Evolutionary conservation across 2,113 vertebrate genomes (phyloP).

Genomic region (Ornithorhynchus anatinus): DNA sequence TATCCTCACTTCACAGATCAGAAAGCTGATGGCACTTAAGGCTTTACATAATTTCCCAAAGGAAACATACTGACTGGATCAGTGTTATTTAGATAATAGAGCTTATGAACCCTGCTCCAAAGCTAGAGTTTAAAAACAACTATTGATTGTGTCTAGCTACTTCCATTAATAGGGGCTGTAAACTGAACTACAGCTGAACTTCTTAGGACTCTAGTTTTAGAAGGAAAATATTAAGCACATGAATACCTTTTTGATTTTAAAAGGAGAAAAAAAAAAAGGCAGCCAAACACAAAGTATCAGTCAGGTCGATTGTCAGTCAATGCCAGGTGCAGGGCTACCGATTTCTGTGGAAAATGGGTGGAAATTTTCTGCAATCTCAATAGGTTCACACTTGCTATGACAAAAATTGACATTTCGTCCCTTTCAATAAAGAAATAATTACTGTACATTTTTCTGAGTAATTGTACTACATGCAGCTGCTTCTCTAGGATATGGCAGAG

Average conservation of each 20-base stretch:
- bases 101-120: not conserved
- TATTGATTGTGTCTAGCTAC: too few species aligned
- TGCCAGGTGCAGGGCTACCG: too few species aligned
- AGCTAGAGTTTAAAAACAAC: not conserved
- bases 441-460: too few species aligned
- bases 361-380: not conserved
- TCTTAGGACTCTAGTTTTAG: not conserved
- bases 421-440: not conserved
- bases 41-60: not conserved
- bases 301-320: too few species aligned
- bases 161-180: too few species aligned
- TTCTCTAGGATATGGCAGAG: not conserved
- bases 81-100: not conserved
- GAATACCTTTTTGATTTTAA: not conserved
- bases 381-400: not conserved
- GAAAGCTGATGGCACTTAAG: not conserved
- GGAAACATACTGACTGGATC: not conserved
- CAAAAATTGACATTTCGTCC: not conserved
- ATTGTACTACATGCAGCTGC: not conserved
- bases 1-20: too few species aligned
- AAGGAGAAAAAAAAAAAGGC: not conserved
- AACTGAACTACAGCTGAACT: not conserved
- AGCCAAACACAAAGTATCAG: not conserved
- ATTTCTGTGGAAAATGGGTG: too few species aligned
- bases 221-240: not conserved